Conservation (phyloP, 1,140 invertebrate species). For the Danaus plexippus region DNA sequence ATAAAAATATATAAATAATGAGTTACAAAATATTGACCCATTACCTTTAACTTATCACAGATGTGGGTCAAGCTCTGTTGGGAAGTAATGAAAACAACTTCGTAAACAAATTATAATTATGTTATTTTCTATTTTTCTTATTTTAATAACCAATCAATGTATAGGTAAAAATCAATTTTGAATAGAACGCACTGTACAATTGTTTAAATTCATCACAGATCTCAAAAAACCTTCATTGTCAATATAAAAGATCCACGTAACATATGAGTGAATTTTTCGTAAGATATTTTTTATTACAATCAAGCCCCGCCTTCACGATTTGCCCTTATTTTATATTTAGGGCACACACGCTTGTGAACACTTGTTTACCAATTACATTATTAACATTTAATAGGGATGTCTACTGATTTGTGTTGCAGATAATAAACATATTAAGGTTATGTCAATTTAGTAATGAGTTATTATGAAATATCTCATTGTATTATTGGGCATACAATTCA, state of each 20-base stretch:
- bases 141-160: no score
- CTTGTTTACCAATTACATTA: constrained; percentile 36
- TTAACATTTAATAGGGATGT: constrained; percentile 39
- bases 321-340: constrained; percentile 10
- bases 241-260: no score
- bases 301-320: neutral
- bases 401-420: constrained; percentile 25
- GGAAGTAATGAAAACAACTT: constrained; percentile 24
- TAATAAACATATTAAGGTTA: constrained; percentile 49
- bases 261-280: no score
- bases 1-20: neutral
- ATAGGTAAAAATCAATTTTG: no score
- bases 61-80: constrained; percentile 19
- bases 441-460: constrained; percentile 38
- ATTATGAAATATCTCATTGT: no score
- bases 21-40: constrained; percentile 10
- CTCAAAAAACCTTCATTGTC: no score
- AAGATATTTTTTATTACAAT: constrained; percentile 3
- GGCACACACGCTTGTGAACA: constrained; percentile 28
- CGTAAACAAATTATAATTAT: no score
- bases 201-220: no score
- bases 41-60: constrained; percentile 17
- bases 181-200: no score
- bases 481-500: no score
- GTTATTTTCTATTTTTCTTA: no score